Evolutionary conservation across 92 coral and sea anemone genomes (phyloP), one percentile per base, ranked within the genome.

Genomic region (Zoanthus gigantus): DNA sequence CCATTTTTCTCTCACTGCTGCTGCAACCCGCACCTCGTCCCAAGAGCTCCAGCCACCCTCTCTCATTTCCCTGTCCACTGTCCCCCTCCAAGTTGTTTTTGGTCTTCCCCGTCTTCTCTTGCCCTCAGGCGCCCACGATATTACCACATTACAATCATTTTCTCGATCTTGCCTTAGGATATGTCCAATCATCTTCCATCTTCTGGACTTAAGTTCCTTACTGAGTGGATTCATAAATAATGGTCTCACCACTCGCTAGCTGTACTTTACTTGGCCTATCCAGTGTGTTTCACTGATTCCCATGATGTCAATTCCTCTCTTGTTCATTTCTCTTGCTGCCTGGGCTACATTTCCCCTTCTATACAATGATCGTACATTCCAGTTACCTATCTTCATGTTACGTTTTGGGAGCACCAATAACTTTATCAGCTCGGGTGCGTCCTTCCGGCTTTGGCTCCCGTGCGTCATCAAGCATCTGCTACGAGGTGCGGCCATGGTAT

Each of bases 181-280:
- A 23, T 23, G 23, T 23, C 23, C 23, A 23, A 23, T 23, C 23
- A 23, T 23, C 23, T 23, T 23, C 23, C 23, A 23, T 23, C 23
- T 23, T 23, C 23, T 23, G 23, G 23, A 23, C 23, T 23, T 23
- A 23, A 23, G 23, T 23, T 23, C 23, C 87, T 69, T 67, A 52
- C 18, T 60, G n/a, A 17, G 9, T 8, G 67, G 9, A 60, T 1
- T 8, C 23, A 60, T 17, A 18, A 76, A 53, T 74, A 83, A 57
- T 88, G 94, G 63, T 91, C 94, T 66, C 92, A 76, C 77, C 87
- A 88, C 9, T 89, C 74, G 74, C 85, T 90, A 32, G 89, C 94
- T 69, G 92, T 85, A 76, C 88, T 83, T 71, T 57, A 83, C 23
- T 23, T 23, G 23, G 23, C 23, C 23, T 23, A 23, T 23, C 23